A percentile compares a stretch with the other conserved stretches of the same genome.
Conservation (phyloP, 2,888 invertebrate genomes). For the Lagria hirta region DNA sequence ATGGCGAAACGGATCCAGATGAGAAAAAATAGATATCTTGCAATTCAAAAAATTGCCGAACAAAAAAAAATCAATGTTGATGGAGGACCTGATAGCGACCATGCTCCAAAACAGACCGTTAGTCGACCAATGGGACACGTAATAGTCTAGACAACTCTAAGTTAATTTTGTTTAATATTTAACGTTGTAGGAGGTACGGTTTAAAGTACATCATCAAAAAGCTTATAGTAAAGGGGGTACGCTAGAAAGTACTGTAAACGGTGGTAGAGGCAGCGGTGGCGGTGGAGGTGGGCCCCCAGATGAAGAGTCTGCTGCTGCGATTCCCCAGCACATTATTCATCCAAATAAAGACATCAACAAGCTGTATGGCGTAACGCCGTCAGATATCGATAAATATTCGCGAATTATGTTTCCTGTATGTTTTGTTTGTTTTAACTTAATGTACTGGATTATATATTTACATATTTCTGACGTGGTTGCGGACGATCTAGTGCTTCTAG, state of each 20-base stretch:
- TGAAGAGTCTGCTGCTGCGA: constrained; percentile 66
- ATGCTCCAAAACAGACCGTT: constrained; percentile 77
- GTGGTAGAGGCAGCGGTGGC: constrained; percentile 63
- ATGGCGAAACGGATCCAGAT: constrained; percentile 97
- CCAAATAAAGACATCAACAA: constrained; percentile 92
- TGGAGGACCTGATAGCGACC: constrained; percentile 72
- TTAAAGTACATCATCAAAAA: constrained; percentile 93
- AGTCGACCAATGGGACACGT: constrained; percentile 56
- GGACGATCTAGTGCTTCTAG: constrained; percentile 85
- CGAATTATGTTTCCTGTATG: constrained; percentile 97
- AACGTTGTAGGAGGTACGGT: constrained; percentile 92
- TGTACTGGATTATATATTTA: constrained; percentile 97
- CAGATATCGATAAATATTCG: constrained; percentile 99
- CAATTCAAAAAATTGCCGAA: constrained; percentile 88
- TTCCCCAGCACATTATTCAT: constrained; percentile 77
- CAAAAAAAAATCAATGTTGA: constrained; percentile 87
- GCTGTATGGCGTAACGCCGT: constrained; percentile 88
- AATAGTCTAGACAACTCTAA: constrained; percentile 3
- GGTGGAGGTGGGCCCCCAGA: constrained; percentile 55
- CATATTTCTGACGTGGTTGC: constrained; percentile 95
- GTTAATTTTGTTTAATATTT: no score
- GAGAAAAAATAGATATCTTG: constrained; percentile 89
- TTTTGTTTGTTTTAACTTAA: constrained; percentile 97
- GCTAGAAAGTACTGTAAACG: constrained; percentile 88
- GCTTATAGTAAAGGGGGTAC: constrained; percentile 91